These are phyloP conservation scores for Nesospiza acunhae DNA, from an alignment of 2,113 vertebrate genomes.

Conservation along the genomic window DNA sequence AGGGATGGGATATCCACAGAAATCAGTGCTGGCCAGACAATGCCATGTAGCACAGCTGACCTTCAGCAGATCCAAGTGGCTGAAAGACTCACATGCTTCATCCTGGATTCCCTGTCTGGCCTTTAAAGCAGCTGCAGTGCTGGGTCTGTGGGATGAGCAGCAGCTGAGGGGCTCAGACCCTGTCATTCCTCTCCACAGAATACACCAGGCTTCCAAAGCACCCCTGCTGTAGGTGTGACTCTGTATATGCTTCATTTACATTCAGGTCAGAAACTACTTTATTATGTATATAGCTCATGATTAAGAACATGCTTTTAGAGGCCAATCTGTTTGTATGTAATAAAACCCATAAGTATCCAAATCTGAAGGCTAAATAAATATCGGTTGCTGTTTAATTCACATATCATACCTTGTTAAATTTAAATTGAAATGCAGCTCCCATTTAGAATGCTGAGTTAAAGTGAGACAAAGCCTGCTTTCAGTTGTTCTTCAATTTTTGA, in stretches of 20 bases:
- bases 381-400: constrained; percentile 24
- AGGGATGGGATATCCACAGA: neutral
- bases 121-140: neutral
- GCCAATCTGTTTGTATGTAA: neutral
- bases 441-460: neutral
- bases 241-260: neutral
- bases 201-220: neutral
- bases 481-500: constrained; percentile 11
- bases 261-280: neutral
- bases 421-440: constrained; percentile 12
- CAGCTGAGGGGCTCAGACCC: neutral
- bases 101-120: neutral
- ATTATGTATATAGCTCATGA: neutral
- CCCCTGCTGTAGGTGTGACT: neutral
- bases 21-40: neutral
- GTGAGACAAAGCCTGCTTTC: constrained; percentile 36
- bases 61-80: neutral
- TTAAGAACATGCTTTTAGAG: constrained; percentile 33
- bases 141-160: neutral
- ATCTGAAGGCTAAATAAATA: constrained; percentile 28
- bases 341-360: neutral
- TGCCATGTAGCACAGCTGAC: accelerated
- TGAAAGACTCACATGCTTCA: accelerated
- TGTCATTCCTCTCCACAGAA: neutral
- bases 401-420: constrained; percentile 36